A percentile compares a stretch with the other conserved stretches of the same genome.
Evolutionary conservation across 2,113 vertebrate species (phyloP).

Genomic region (Falcunculus frontatus): DNA sequence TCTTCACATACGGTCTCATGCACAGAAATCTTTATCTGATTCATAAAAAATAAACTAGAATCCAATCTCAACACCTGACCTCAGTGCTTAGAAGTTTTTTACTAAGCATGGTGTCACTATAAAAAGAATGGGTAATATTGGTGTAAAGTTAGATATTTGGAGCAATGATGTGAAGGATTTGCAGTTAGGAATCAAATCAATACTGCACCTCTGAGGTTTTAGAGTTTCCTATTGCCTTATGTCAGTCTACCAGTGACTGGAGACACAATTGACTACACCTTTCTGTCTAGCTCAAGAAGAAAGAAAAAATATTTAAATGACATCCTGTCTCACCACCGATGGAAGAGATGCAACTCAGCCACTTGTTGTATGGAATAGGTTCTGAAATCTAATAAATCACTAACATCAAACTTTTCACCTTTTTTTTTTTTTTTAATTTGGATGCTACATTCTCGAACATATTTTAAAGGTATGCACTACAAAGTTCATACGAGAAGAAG

Average conservation of each 20-base stretch:
- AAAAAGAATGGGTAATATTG: slow-evolving; percentile 85
- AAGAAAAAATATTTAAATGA: slow-evolving; percentile 47
- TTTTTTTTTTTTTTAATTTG: neutral
- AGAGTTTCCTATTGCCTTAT: slow-evolving; percentile 60
- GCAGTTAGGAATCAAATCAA: slow-evolving; percentile 74
- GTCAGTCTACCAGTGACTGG: slow-evolving; percentile 47
- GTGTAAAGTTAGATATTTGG: slow-evolving; percentile 80
- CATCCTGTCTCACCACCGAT: neutral
- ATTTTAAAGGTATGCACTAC: neutral
- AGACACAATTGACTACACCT: slow-evolving; percentile 54
- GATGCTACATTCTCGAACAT: neutral
- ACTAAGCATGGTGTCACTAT: slow-evolving; percentile 82
- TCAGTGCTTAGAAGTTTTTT: slow-evolving; percentile 85
- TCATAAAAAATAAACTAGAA: slow-evolving; percentile 95
- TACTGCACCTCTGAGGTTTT: slow-evolving; percentile 70
- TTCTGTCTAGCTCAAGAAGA: slow-evolving; percentile 32
- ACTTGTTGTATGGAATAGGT: neutral
- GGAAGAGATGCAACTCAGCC: neutral
- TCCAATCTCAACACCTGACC: slow-evolving; percentile 91
- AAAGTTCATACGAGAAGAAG: neutral
- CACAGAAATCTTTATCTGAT: slow-evolving; percentile 95
- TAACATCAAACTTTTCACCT: neutral
- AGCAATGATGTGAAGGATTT: slow-evolving; percentile 75
- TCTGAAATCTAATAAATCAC: slow-evolving; percentile 23
- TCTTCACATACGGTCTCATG: slow-evolving; percentile 87